Evolutionary conservation across 2,113 vertebrate genomes (phyloP).

Genomic region (Callaeas wilsoni): DNA sequence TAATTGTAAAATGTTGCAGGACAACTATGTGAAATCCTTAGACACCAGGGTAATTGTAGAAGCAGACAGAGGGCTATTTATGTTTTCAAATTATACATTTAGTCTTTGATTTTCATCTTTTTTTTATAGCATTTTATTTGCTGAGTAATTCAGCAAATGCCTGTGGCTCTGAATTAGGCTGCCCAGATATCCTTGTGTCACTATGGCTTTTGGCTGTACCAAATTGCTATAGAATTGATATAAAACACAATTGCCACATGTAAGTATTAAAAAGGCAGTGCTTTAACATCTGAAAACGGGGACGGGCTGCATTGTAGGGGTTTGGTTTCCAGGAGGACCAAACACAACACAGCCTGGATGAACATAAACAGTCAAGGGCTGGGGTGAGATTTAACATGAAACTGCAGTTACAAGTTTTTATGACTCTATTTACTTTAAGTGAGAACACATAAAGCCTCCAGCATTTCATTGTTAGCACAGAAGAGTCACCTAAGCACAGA

Average conservation of each 20-base stretch:
- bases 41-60: neutral
- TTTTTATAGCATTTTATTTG: neutral
- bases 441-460: neutral
- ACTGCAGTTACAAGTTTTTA: neutral
- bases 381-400: neutral
- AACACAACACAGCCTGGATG: neutral
- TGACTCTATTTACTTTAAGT: neutral
- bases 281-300: neutral
- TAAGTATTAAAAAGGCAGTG: neutral
- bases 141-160: neutral
- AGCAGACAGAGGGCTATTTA: neutral
- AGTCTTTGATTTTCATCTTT: neutral
- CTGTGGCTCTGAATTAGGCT: neutral
- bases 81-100: neutral
- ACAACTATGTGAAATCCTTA: neutral
- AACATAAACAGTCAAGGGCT: neutral
- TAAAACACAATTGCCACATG: neutral
- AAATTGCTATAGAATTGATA: neutral
- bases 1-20: neutral
- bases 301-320: neutral
- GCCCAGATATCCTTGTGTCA: accelerated
- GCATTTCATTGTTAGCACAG: neutral
- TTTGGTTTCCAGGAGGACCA: neutral
- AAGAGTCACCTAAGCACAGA: neutral
- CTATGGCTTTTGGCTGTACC: neutral